A percentile compares a stretch with the other conserved stretches of the same genome.
Evolutionary conservation across 2,888 invertebrate genomes (phyloP).

Genomic region (Lepidocyrtoides sp.): DNA sequence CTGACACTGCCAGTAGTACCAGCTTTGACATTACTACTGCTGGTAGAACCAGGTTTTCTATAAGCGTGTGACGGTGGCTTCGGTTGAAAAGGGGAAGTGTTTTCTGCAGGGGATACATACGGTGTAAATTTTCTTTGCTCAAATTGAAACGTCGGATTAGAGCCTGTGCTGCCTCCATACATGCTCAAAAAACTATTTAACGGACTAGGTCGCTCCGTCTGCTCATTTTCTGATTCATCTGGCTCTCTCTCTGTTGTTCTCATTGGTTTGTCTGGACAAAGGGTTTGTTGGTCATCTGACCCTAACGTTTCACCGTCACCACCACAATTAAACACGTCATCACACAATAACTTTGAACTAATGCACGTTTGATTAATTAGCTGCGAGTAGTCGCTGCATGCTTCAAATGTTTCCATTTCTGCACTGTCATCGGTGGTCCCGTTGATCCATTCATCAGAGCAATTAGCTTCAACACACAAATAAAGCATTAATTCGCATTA

Average conservation of each 20-base stretch:
- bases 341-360: slow-evolving; percentile 81
- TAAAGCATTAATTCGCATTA: background rate
- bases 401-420: slow-evolving; percentile 73
- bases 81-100: slow-evolving; percentile 36
- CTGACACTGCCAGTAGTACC: background rate
- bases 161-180: slow-evolving; percentile 9
- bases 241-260: slow-evolving; percentile 75
- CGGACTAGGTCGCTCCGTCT: slow-evolving; percentile 47
- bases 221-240: slow-evolving; percentile 58
- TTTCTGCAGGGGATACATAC: slow-evolving; percentile 54
- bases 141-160: slow-evolving; percentile 41
- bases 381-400: slow-evolving; percentile 69
- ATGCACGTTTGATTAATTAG: slow-evolving; percentile 79
- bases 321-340: slow-evolving; percentile 80
- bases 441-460: slow-evolving; percentile 61
- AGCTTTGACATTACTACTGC: background rate
- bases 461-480: slow-evolving; percentile 52
- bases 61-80: background rate
- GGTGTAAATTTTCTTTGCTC: slow-evolving; percentile 68
- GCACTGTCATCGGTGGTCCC: slow-evolving; percentile 43
- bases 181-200: slow-evolving; percentile 45
- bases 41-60: slow-evolving; percentile 21
- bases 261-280: slow-evolving; percentile 78
- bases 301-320: slow-evolving; percentile 78
- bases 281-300: slow-evolving; percentile 74